Percentiles rank a stretch among this genome's conserved stretches.
Evolutionary conservation across 2,113 vertebrate species (phyloP).

Genomic region (Gallinago undulata): DNA sequence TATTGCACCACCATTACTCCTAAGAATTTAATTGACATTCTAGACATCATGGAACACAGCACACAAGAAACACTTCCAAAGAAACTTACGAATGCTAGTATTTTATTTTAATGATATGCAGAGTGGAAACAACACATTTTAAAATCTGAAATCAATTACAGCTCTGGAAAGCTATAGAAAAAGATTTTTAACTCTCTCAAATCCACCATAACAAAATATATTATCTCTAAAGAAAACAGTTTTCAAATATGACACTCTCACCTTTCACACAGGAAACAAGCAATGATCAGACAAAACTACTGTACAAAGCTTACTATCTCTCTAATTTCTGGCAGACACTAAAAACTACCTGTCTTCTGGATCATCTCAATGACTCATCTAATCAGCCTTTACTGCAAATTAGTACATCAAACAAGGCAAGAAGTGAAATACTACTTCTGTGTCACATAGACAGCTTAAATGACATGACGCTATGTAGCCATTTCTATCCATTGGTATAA

Average conservation of each 20-base stretch:
- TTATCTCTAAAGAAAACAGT: constrained; percentile 37
- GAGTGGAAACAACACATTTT: constrained; percentile 61
- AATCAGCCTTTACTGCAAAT: not conserved
- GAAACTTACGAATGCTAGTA: constrained; percentile 41
- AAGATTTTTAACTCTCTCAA: constrained; percentile 50
- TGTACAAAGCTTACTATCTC: constrained; percentile 4
- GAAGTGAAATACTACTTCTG: not conserved
- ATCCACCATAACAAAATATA: not conserved
- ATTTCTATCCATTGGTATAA: not conserved
- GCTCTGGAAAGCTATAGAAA: constrained; percentile 50
- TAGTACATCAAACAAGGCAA: not conserved
- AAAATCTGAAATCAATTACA: constrained; percentile 69
- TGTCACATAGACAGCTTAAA: not conserved
- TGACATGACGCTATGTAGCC: not conserved
- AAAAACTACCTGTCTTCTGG: not conserved
- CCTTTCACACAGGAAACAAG: constrained; percentile 49
- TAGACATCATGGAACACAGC: not conserved
- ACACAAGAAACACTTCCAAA: constrained; percentile 40
- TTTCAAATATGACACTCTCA: constrained; percentile 42
- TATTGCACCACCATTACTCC: not conserved
- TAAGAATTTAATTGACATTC: constrained; percentile 14
- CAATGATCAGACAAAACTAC: constrained; percentile 9
- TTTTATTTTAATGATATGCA: constrained; percentile 68
- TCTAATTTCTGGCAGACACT: constrained; percentile 34
- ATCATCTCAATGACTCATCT: constrained; percentile 25